phyloP scores from a whole-genome alignment of 2,113 vertebrate species.

The Sorex fumeus region DNA sequence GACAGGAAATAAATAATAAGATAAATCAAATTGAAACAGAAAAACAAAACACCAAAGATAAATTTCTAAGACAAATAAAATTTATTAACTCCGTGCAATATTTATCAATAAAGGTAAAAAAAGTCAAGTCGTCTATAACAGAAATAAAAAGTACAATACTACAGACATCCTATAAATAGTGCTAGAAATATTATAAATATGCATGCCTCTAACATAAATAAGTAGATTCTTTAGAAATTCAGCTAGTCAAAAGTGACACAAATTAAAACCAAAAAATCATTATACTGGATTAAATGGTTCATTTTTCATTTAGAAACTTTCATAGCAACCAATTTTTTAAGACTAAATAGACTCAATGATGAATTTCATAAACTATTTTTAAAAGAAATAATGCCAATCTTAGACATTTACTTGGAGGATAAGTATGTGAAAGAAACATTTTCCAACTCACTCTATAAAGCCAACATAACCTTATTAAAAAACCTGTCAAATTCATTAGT shows the following conservation, averaged over 20 bases:
- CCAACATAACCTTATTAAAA: neutral
- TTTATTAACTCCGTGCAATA: neutral
- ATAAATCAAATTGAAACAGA: neutral
- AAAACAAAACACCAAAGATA: neutral
- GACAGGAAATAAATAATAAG: constrained; percentile 11
- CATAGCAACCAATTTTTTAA: neutral
- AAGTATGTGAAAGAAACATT: neutral
- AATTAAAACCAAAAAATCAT: neutral
- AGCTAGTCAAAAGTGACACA: neutral
- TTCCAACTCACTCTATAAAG: neutral
- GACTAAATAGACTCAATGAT: neutral
- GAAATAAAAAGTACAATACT: neutral
- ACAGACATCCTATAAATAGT: neutral
- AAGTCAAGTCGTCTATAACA: neutral
- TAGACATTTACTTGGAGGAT: neutral
- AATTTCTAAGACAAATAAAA: neutral
- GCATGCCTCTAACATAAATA: neutral
- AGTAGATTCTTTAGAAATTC: neutral
- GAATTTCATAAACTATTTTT: neutral
- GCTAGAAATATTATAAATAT: neutral
- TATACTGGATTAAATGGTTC: neutral
- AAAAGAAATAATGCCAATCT: neutral
- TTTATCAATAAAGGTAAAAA: neutral
- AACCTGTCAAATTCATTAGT: neutral
- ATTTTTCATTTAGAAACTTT: neutral